Conservation (phyloP, 2,797 vertebrate genomes). For the Protosalanx chinensis region DNA sequence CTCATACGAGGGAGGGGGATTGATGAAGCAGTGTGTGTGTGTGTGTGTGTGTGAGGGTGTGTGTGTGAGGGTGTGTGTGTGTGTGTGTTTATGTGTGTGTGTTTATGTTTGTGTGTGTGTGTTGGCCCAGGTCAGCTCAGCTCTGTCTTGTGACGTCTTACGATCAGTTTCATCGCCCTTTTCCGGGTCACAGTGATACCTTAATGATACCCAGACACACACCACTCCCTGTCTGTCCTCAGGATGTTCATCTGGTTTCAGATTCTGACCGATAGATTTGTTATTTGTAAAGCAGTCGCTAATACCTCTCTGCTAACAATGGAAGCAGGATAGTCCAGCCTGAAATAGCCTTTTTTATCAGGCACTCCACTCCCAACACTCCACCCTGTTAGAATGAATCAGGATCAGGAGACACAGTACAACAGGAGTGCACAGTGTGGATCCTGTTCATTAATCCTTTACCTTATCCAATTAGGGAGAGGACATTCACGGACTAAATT, state of each 20-base stretch:
- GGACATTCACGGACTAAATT: constrained; percentile 46
- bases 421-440: constrained; percentile 45
- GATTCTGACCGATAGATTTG: background rate
- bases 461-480: constrained; percentile 49
- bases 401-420: constrained; percentile 43
- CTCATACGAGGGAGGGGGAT: constrained; percentile 12
- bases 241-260: background rate
- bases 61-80: constrained; percentile 15
- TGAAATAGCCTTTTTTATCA: constrained; percentile 55
- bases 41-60: constrained; percentile 7
- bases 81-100: background rate
- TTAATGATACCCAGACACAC: background rate
- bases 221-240: background rate
- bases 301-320: constrained; percentile 29
- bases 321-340: constrained; percentile 45
- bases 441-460: constrained; percentile 51
- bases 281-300: background rate
- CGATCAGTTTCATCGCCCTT: constrained; percentile 23
- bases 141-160: constrained; percentile 33
- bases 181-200: constrained; percentile 22
- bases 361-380: constrained; percentile 53
- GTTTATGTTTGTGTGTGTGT: background rate
- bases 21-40: constrained; percentile 18
- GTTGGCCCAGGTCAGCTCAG: constrained; percentile 14
- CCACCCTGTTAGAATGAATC: constrained; percentile 54